Base-by-base conservation (phyloP, 1,140 invertebrate genomes). In the Scaptomyza graminum region DNA sequence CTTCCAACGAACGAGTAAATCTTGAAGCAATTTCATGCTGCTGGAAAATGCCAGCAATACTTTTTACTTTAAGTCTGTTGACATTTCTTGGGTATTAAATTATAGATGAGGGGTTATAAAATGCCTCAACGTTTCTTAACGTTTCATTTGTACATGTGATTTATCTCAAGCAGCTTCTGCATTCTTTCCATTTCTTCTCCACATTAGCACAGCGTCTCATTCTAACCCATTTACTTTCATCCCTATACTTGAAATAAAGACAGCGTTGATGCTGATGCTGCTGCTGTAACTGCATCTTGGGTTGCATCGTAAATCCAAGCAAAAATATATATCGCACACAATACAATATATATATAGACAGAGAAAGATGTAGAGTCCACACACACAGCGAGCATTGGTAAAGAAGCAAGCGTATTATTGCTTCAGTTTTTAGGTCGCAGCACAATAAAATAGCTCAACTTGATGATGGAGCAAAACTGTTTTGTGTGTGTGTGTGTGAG, bases 341-440 rank as follows among this genome's bases (percentile, higher is more conserved):
- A 28, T 68, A 60, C 75, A 76, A 71, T 72, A 76, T 74, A 75
- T 49, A 65, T 71, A 57, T 72, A 74, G 69, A 75, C 34, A 65
- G 28, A 37, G 68, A 43, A 28, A 57, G 52, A 56, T 31, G 66
- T 63, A 22, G 46, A 60, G 16, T 22, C 31, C 28, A 56, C 2
- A 25, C 2, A 25, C 18, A 28, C 37, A 28, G 37, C 15, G 9
- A 46, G n/a, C 47, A 71, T 22, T 63, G 74, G 44, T 5, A 9
- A 75, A 78, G 69, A 77, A 87, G 82, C 67, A 76, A 87, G 82
- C 83, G 83, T 88, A 87, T 87, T 87, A 87, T 87, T 88, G 82
- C 83, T 79, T 85, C 66, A 76, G 76, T 80, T 76, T 79, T 84
- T 62, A 65, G 75, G 72, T 71, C 74, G 81, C 78, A 72, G 41